These are phyloP conservation scores for Cyclophora punctaria DNA, from an alignment of 2,888 invertebrate genomes.

Conservation along the genomic window DNA sequence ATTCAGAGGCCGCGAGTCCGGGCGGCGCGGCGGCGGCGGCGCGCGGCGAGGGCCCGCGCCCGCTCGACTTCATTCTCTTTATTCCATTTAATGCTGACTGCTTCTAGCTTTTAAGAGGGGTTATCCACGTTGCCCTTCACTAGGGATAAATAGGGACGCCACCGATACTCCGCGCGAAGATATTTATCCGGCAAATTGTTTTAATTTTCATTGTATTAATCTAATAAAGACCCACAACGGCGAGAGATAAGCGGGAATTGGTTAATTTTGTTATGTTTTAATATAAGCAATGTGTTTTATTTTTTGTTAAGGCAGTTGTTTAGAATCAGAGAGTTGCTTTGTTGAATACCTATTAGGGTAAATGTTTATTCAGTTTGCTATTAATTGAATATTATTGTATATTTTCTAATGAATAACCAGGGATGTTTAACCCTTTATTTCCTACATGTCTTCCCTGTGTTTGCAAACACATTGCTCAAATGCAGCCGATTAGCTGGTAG, in stretches of 20 bases:
- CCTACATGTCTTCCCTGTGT: too few species aligned
- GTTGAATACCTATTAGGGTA: not conserved
- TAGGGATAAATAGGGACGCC: conserved; percentile 70
- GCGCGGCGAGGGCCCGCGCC: conserved; percentile 30
- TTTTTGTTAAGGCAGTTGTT: not conserved
- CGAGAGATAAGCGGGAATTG: conserved; percentile 60
- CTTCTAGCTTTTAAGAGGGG: conserved; percentile 75
- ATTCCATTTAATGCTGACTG: conserved; percentile 76
- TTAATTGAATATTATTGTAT: too few species aligned
- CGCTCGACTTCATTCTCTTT: conserved; percentile 73
- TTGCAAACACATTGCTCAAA: too few species aligned
- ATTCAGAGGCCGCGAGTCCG: conserved; percentile 55
- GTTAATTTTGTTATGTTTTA: conserved; percentile 56
- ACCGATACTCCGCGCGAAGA: conserved; percentile 69
- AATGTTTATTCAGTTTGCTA: too few species aligned
- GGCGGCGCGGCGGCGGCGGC: conserved; percentile 19
- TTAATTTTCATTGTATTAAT: conserved; percentile 75
- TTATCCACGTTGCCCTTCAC: conserved; percentile 72
- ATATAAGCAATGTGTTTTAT: conserved; percentile 46
- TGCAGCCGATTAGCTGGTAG: too few species aligned
- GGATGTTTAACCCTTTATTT: too few species aligned
- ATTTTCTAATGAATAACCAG: too few species aligned
- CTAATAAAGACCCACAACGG: conserved; percentile 69
- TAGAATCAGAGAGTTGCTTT: not conserved
- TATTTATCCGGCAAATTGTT: conserved; percentile 77